Percentiles rank a stretch among this genome's conserved stretches.
These are phyloP conservation scores for Acanthosoma haemorrhoidale DNA, from an alignment of 2,888 invertebrate genomes.

Conservation along the genomic window DNA sequence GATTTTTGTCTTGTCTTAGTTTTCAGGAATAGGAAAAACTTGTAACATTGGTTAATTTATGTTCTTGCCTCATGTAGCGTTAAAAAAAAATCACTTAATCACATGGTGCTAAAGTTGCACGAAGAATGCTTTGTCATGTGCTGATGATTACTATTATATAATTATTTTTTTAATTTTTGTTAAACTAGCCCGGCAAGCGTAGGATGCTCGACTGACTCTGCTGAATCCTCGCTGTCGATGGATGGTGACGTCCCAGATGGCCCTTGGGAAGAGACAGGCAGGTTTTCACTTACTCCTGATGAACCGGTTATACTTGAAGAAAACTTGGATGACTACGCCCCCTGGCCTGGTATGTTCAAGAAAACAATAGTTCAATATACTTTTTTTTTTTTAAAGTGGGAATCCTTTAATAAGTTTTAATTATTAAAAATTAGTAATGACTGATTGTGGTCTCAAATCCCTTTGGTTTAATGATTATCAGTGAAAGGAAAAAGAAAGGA, in stretches of 20 bases:
- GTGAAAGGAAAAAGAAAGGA: neutral
- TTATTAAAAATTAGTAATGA: no score
- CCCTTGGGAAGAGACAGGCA: conserved; percentile 48
- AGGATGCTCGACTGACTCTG: conserved; percentile 59
- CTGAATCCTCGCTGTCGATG: conserved; percentile 62
- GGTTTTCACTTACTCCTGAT: conserved; percentile 56
- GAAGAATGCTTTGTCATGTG: no score
- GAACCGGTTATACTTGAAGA: conserved; percentile 62
- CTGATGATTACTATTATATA: no score
- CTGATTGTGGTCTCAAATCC: no score
- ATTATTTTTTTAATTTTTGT: neutral
- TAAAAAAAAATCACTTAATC: no score
- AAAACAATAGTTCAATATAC: neutral
- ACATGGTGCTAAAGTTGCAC: no score
- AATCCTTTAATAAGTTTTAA: neutral
- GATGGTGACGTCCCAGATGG: conserved; percentile 50
- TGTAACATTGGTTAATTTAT: no score
- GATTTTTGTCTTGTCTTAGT: no score
- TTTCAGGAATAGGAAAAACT: no score
- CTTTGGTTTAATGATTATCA: no score
- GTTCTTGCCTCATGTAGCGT: no score
- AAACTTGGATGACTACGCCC: conserved; percentile 54
- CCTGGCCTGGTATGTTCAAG: conserved; percentile 42
- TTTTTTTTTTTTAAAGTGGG: neutral
- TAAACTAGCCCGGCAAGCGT: conserved; percentile 54